Base-by-base conservation (phyloP, 2,888 invertebrate genomes). In the Ornithoptera alexandrae region DNA sequence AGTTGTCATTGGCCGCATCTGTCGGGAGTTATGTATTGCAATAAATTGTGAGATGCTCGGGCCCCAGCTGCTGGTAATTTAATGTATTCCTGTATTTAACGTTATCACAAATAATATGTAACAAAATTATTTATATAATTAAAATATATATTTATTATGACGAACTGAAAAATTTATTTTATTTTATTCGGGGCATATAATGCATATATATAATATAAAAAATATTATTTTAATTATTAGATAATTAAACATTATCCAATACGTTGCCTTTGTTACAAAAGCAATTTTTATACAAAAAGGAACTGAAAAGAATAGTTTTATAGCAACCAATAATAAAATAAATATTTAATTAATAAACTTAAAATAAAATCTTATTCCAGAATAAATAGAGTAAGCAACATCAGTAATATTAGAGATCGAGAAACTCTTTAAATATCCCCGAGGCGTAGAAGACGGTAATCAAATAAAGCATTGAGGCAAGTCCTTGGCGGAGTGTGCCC, bases 401-500 rank as follows among this genome's bases (percentile, higher is more conserved):
- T 12, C 17, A 50, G 50, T 50, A 50, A 50, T 56, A 36, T 64
- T 22, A 65, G 17, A 36, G 39, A 60, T 69, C 50, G 39, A 61
- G 60, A 64, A 61, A 56, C 36, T 61, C 12, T 18, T 65, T 24
- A 56, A 57, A 56, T 57, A 63, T 60, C 24, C 56, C 64, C 10
- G 68, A 46, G 50, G 50, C 59, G 68, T 59, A 50, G 30, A 63
- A 67, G 63, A 36, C 68, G 30, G 50, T 68, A 69, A 69, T 61
- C 56, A 69, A 65, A 69, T 69, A 69, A 69, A 64, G 56, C 68
- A 24, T 10, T 22, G 56, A 59, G 60, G 60, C 60, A 61, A 65
- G 39, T 65, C 65, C 64, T 61, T 39, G 46, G 18, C 65, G 65
- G 61, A 39, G 63, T 56, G 56, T 42, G 57, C 50, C 18, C 39